A percentile compares a stretch with the other conserved stretches of the same genome.
These are phyloP conservation scores for Drosophila elegans DNA, from an alignment of 1,140 invertebrate genomes.

Conservation along the genomic window DNA sequence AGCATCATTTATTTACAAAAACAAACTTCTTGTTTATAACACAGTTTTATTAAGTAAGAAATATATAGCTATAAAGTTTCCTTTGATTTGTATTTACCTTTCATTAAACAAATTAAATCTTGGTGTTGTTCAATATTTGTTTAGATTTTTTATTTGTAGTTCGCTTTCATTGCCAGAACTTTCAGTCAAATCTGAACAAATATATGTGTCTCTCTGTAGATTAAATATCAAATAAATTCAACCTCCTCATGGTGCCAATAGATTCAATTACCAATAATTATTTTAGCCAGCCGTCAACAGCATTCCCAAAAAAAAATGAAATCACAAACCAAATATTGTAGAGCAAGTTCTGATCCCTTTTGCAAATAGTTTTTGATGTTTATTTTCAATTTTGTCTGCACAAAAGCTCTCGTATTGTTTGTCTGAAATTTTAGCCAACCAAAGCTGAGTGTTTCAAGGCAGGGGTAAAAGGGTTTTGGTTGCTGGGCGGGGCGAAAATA, in stretches of 20 bases:
- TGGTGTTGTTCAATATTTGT: not conserved
- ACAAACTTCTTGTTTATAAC: too few relatives aligned
- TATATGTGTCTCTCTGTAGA: not conserved
- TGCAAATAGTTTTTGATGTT: slow-evolving; percentile 48
- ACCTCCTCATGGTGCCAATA: not conserved
- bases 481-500: slow-evolving; percentile 1
- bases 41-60: too few relatives aligned
- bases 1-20: not conserved
- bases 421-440: slow-evolving; percentile 39
- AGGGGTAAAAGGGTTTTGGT: not conserved
- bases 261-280: slow-evolving; percentile 53
- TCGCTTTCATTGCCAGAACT: not conserved
- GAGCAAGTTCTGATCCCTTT: slow-evolving; percentile 19
- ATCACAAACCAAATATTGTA: slow-evolving; percentile 1
- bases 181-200: not conserved
- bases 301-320: not conserved
- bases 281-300: slow-evolving; percentile 12
- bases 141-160: not conserved
- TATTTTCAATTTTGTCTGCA: slow-evolving; percentile 33
- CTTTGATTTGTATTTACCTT: too few relatives aligned
- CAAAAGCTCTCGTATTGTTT: slow-evolving; percentile 41
- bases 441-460: not conserved
- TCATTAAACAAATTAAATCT: too few relatives aligned
- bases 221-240: slow-evolving; percentile 16
- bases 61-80: too few relatives aligned